Evolutionary conservation across 2,113 vertebrate species (phyloP).

Genomic region (Centrocercus urophasianus): DNA sequence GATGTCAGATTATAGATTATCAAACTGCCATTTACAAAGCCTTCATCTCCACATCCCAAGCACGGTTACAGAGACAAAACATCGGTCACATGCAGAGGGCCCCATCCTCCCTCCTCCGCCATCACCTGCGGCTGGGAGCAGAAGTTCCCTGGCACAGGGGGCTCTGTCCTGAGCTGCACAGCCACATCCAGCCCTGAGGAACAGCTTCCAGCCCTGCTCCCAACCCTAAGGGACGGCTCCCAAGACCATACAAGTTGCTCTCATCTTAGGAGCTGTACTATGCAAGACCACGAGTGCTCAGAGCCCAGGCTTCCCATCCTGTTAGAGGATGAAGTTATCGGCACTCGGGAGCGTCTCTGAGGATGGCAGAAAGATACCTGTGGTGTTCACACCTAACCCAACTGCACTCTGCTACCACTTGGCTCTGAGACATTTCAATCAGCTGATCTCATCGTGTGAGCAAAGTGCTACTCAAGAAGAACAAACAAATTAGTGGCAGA

Average conservation of each 20-base stretch:
- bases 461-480: not conserved
- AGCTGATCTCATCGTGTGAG: not conserved
- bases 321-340: not conserved
- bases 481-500: not conserved
- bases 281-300: not conserved
- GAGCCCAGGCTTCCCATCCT: not conserved
- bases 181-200: too few species aligned
- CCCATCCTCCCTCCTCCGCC: not conserved
- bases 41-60: not conserved
- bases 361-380: not conserved
- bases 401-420: too few species aligned
- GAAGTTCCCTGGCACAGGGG: not conserved
- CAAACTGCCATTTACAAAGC: constrained; percentile 31
- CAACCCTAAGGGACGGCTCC: too few species aligned
- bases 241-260: not conserved
- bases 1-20: constrained; percentile 71
- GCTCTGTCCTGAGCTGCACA: not conserved
- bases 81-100: accelerated
- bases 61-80: not conserved
- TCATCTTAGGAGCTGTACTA: not conserved
- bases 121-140: not conserved
- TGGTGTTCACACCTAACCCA: not conserved
- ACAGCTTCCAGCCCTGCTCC: too few species aligned
- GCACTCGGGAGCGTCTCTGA: not conserved
- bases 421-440: not conserved